Percentiles rank a stretch among this genome's conserved stretches.
Evolutionary conservation across 30 jellyfish, hydroid and myxozoan species (phyloP).

Genomic region (Pseudorhiza aurosa): DNA sequence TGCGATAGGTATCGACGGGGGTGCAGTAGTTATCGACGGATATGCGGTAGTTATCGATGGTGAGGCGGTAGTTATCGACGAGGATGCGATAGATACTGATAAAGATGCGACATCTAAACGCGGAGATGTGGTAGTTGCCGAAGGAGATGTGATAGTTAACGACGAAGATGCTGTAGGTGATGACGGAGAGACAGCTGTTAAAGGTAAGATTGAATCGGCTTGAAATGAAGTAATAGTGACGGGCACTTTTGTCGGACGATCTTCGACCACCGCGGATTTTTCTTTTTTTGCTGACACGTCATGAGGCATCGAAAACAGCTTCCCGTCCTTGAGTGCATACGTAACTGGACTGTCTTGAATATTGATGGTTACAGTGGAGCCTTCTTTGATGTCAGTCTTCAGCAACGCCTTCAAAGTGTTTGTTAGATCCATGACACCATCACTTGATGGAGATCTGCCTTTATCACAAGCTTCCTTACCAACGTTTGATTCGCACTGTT

Average conservation of each 20-base stretch:
- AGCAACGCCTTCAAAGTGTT: conserved; percentile 52
- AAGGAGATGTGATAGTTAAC: no score
- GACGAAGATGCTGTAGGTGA: not conserved
- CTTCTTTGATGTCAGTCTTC: conserved; percentile 53
- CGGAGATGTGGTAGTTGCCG: no score
- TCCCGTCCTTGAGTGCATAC: conserved; percentile 58
- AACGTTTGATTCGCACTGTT: not conserved
- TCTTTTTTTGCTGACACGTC: conserved; percentile 45
- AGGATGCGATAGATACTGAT: no score
- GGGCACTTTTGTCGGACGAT: no score
- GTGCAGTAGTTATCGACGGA: no score
- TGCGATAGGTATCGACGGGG: no score
- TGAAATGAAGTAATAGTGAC: not conserved
- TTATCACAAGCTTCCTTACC: not conserved
- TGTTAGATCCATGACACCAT: conserved; percentile 42
- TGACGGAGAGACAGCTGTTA: not conserved
- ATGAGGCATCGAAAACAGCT: conserved; percentile 63
- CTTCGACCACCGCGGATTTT: conserved; percentile 7
- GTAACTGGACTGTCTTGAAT: conserved; percentile 71
- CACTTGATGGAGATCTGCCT: conserved; percentile 5
- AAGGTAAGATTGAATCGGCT: not conserved
- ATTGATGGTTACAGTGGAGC: conserved; percentile 59
- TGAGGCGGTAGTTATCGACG: no score
- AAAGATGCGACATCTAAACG: no score
- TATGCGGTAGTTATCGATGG: no score